phyloP scores from a whole-genome alignment of 2,113 vertebrate species.

The Furnarius figulus region DNA sequence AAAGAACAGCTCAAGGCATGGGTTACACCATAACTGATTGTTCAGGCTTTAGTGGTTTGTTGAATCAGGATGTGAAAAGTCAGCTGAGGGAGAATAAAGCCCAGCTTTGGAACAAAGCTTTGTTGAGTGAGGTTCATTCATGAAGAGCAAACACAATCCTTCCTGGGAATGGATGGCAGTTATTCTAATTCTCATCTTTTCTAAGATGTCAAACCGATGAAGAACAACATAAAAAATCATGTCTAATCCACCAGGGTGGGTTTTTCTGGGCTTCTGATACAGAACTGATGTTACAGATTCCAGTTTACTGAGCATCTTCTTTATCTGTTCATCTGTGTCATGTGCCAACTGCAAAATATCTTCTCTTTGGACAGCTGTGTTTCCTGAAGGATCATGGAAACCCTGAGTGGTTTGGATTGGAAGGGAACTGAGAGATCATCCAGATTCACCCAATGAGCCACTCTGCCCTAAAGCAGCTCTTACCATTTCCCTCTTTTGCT shows the following conservation, averaged over 20 bases:
- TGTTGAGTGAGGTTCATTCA: not conserved
- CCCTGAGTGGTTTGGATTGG: not conserved
- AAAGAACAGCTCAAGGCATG: not conserved
- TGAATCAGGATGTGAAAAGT: slow-evolving; percentile 30
- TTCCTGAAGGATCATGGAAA: not conserved
- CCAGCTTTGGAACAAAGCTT: not conserved
- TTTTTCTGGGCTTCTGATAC: not conserved
- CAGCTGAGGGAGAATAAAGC: not conserved
- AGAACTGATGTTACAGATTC: not conserved
- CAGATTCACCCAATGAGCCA: not conserved
- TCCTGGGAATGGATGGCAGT: not conserved
- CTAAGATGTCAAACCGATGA: not conserved
- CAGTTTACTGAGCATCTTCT: not conserved
- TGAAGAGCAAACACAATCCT: not conserved
- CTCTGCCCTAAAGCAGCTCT: not conserved
- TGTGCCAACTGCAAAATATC: not conserved
- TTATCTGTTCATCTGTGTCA: not conserved
- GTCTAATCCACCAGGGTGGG: not conserved
- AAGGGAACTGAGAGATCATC: not conserved
- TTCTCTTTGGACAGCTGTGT: not conserved
- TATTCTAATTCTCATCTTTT: not conserved
- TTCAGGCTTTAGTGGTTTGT: slow-evolving; percentile 15
- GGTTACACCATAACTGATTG: not conserved
- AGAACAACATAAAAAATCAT: not conserved
- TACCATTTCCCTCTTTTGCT: not conserved